A percentile compares a stretch with the other conserved stretches of the same genome.
Conservation (phyloP, 2,797 vertebrate species). For the Ptychadena robeensis region DNA sequence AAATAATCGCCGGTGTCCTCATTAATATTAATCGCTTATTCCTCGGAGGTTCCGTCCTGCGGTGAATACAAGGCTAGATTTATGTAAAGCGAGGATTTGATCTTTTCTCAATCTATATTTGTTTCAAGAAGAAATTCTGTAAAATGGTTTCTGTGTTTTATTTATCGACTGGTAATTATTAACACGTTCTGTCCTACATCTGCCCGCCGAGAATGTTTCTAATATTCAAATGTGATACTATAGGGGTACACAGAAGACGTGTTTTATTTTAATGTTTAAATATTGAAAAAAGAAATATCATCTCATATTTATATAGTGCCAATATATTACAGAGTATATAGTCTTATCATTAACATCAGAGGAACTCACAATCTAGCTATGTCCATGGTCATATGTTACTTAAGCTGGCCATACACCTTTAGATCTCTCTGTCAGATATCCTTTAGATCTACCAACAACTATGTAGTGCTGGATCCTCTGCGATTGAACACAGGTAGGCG, state of each 20-base stretch:
- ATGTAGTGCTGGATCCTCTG: no score
- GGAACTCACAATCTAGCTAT: no score
- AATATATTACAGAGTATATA: no score
- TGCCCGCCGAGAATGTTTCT: neutral
- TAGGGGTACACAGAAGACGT: neutral
- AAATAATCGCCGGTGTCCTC: conserved; percentile 29
- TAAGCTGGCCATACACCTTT: no score
- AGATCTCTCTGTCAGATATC: no score
- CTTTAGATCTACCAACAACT: no score
- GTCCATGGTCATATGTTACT: no score
- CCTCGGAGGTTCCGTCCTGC: conserved; percentile 1
- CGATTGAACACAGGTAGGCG: no score
- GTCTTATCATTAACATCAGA: no score
- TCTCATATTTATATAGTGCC: no score
- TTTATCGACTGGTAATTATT: neutral
- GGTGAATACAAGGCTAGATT: neutral
- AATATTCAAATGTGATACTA: neutral
- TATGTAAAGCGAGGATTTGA: conserved; percentile 7
- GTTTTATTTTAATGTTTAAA: neutral
- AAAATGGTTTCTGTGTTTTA: neutral
- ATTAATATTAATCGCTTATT: conserved; percentile 44
- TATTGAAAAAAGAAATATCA: no score
- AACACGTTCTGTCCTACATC: neutral
- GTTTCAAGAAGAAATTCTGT: neutral
- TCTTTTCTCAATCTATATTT: conserved; percentile 1